Evolutionary conservation across 2,797 vertebrate species (phyloP), one percentile per base, ranked within the genome.

Genomic region (Hafferia zeledoni): DNA sequence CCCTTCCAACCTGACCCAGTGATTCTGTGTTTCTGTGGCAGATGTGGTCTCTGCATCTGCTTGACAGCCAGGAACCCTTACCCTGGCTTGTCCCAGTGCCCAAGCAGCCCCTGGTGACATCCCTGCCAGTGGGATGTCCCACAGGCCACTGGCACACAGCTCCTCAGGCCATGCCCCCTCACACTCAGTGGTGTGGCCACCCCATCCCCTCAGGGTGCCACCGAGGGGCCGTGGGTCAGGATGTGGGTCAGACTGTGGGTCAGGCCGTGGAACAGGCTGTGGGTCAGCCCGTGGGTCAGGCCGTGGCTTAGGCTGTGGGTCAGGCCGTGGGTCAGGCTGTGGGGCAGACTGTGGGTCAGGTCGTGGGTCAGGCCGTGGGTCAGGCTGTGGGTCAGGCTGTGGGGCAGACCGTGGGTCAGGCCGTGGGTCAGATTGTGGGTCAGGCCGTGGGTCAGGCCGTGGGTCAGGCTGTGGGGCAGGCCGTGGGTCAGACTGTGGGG

Each of bases 11-110:
- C 11, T 19, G 35, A 23, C 33, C 59, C 59, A 4, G 52, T 31
- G 30, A 31, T 65, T 52, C 37, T 52, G 37, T 60, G 24, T 2
- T 44, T 64, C 3, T 10, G 37, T 77, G 37, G 52, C 44, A 43
- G 31, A 27, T 0, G 0, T 4, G 2, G 2, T 5, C 7, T 52
- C 35, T 22, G 41, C 1, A 1, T 17, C 14, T 6, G 61, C 23
- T 44, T 47, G 37, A 14, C 55, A 72, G 23, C 49, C 33, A 53
- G 53, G 15, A 39, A 1, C 17, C 5, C 17, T 43, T 9, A 8
- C 7, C 24, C 20, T 50, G 44, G 13, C 7, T 57, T n/a, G 7
- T 57, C 56, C 16, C 24, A 24, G 13, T 30, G 39, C 31, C 17
- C 24, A 6, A 4, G 46, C 33, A 49, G 41, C 37, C 79, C 46